A percentile compares a stretch with the other conserved stretches of the same genome.
Evolutionary conservation across 2,113 vertebrate genomes (phyloP).

Genomic region (Pteruthius melanotis): DNA sequence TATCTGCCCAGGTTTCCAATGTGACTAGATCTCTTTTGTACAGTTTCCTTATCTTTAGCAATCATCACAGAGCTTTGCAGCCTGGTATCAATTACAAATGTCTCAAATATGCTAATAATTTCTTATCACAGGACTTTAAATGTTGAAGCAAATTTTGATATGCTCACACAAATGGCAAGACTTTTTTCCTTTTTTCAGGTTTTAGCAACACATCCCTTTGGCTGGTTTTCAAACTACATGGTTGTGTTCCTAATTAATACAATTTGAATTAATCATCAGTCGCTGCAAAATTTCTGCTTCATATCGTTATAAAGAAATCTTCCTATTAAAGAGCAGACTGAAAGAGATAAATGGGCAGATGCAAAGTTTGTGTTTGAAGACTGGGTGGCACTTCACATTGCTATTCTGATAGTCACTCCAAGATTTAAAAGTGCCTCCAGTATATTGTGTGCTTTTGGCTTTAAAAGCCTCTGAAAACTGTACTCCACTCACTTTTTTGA

Average conservation of each 20-base stretch:
- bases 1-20: background rate
- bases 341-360: background rate
- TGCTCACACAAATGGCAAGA: background rate
- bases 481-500: background rate
- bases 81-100: background rate
- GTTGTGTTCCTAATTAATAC: background rate
- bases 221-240: background rate
- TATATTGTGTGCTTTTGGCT: background rate
- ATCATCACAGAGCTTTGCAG: background rate
- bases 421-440: background rate
- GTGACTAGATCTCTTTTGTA: background rate
- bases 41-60: background rate
- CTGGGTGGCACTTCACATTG: background rate
- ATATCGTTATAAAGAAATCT: background rate
- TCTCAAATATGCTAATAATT: background rate
- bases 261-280: background rate
- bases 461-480: background rate
- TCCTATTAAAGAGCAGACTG: background rate
- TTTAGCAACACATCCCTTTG: background rate
- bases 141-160: background rate
- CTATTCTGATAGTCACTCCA: background rate
- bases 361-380: background rate
- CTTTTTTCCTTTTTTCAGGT: background rate
- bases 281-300: background rate
- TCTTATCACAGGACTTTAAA: background rate